Evolutionary conservation across 2,888 invertebrate genomes (phyloP), one percentile per base, ranked within the genome.

Genomic region (Ennomos quercinarius): DNA sequence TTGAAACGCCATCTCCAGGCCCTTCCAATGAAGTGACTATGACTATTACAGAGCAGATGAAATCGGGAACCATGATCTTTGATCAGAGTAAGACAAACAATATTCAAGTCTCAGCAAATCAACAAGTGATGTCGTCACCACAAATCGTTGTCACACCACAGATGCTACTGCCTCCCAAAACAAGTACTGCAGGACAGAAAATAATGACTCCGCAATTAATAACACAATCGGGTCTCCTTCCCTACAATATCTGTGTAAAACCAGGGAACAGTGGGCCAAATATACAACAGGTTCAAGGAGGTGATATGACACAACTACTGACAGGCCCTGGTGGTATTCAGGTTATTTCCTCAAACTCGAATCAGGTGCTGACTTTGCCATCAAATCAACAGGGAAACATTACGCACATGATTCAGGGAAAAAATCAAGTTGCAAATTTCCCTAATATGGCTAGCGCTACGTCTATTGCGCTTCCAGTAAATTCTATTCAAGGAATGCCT

Each of bases 81-180:
- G 92, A 92, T 70, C 92, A 92, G 69, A 88, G 86, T 63, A 92
- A 92, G 72, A 83, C 87, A 8, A 86, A 89, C 2, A 93, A 91
- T 66, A 85, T 89, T 9, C 91, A 91, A 76, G 91, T 91, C n/a
- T 87, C 92, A 34, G 77, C 86, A 40, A 89, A 88, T 72, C 90
- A 89, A 72, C 91, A 91, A 78, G 77, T 92, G 9, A 61, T 93
- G 56, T 91, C 92, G 2, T 91, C 93, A 34, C 92, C 93, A 10
- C 93, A 93, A 77, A 91, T 93, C 50, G 92, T 93, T 34, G 93
- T 93, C 9, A 92, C 93, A 1, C 93, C 93, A 12, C 93, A 93
- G 67, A 91, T 93, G 91, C 72, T 93, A 47, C 68, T 91, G 27
- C 93, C 92, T 5, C 88, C 92, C 1, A 93, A 93, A 77, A 89